Base-by-base conservation (phyloP, 2,888 invertebrate species). In the Volucella inanis region DNA sequence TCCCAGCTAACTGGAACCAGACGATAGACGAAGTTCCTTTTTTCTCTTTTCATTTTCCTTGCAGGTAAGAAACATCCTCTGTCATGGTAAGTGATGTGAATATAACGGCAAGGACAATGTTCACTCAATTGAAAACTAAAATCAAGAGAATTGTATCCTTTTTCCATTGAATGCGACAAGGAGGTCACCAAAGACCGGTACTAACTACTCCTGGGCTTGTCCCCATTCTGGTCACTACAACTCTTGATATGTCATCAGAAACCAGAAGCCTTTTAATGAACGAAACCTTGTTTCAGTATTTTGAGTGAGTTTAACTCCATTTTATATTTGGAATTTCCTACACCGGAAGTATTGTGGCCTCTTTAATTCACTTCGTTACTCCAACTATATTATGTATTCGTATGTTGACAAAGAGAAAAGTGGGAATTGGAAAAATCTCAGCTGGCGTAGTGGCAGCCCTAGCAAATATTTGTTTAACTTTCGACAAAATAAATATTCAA, bases 391-490 rank as follows among this genome's bases (percentile, higher is more conserved):
- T 57, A 22, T 18, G 18, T 1, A 18, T 3, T 22, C 18, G 18
- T 22, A 4, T 67, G 43, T 72, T 67, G 72, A 64, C 68, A 68
- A 72, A 50, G 39, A 47, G 22, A 12, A 41, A 59, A 31, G 31
- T 31, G 31, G 31, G 31, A 31, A 52, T n/a, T 39, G 45, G 74
- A 64, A 78, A 68, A 80, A 79, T 75, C 80, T 79, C 85, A 85
- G 81, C 81, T 76, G 31, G 49, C 45, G 52, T 6, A 68, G 59
- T 72, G 49, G 57, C 59, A 71, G 75, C 52, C 43, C 10, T 75
- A 54, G 52, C 47, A 85, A 85, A 85, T 85, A 85, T 85, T 85
- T 81, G 57, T 68, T 76, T 67, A 81, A 81, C 71, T 76, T 76
- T 71, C 49, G 72, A 62, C 70, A 64, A 64, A 64, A 67, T 80